phyloP scores from a whole-genome alignment of 2,888 invertebrate species.

The Sarcophaga carnaria region DNA sequence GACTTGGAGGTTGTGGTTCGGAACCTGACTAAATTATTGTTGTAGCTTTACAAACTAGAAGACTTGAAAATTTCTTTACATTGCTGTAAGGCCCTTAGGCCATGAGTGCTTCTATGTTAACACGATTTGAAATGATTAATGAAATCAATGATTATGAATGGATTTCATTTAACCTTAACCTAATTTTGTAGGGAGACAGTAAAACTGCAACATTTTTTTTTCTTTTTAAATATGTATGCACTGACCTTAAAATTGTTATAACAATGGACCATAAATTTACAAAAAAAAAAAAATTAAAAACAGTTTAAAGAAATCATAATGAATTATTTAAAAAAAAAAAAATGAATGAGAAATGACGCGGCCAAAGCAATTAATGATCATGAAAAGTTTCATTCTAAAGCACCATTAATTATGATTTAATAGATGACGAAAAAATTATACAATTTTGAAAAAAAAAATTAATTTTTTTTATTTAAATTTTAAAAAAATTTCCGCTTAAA shows the following conservation, averaged over 20 bases:
- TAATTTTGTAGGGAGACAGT: neutral
- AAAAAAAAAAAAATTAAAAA: neutral
- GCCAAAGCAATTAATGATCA: slow-evolving; percentile 27
- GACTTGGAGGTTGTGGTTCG: no score
- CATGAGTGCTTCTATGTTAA: no score
- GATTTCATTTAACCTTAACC: slow-evolving; percentile 17
- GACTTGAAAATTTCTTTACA: no score
- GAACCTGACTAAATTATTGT: no score
- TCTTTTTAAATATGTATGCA: neutral
- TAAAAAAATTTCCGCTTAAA: slow-evolving; percentile 45
- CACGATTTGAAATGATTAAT: no score
- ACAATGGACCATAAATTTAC: neutral
- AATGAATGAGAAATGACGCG: neutral
- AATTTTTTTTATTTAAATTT: slow-evolving; percentile 9
- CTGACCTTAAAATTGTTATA: slow-evolving; percentile 29
- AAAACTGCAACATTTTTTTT: neutral
- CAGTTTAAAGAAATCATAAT: neutral
- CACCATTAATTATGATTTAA: slow-evolving; percentile 33
- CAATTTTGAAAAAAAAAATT: neutral
- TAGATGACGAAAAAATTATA: slow-evolving; percentile 10
- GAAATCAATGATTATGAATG: no score
- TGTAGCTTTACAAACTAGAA: no score
- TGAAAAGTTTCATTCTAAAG: slow-evolving; percentile 20
- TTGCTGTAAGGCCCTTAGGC: no score
- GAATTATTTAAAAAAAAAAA: neutral